Conservation (phyloP, 2,888 invertebrate genomes). For the Macropis europaea region DNA sequence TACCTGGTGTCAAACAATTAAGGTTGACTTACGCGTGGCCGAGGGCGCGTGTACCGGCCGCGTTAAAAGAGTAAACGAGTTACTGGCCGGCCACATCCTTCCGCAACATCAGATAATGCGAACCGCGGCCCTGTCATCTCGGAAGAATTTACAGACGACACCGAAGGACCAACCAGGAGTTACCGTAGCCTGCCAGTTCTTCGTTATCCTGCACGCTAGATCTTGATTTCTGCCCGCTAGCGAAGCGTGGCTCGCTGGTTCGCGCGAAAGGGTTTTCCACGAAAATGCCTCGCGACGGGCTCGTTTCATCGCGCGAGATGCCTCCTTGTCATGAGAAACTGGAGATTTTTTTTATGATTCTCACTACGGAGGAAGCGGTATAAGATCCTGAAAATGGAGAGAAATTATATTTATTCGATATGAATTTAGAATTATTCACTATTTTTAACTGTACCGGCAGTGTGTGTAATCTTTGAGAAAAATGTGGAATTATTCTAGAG, state of each 20-base stretch:
- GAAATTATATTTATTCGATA: no score
- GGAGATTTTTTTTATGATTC: no score
- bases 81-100: constrained; percentile 46
- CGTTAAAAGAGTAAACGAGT: constrained; percentile 63
- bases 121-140: constrained; percentile 73
- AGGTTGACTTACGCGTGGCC: constrained; percentile 69
- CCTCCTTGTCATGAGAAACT: neutral
- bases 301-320: constrained; percentile 2
- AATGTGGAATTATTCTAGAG: no score
- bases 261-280: constrained; percentile 41
- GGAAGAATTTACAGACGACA: constrained; percentile 75
- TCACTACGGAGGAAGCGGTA: no score
- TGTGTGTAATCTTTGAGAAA: no score
- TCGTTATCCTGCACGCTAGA: constrained; percentile 43
- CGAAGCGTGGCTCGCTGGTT: constrained; percentile 35
- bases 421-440: no score
- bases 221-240: constrained; percentile 38
- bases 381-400: no score
- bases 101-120: constrained; percentile 66
- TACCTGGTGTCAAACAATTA: constrained; percentile 72
- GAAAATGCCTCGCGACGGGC: constrained; percentile 35
- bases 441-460: no score
- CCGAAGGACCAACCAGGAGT: constrained; percentile 24
- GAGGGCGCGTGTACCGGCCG: constrained; percentile 34
- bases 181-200: constrained; percentile 4